phyloP scores from a whole-genome alignment of 1,140 invertebrate genomes.

The Musca vetustissima region DNA sequence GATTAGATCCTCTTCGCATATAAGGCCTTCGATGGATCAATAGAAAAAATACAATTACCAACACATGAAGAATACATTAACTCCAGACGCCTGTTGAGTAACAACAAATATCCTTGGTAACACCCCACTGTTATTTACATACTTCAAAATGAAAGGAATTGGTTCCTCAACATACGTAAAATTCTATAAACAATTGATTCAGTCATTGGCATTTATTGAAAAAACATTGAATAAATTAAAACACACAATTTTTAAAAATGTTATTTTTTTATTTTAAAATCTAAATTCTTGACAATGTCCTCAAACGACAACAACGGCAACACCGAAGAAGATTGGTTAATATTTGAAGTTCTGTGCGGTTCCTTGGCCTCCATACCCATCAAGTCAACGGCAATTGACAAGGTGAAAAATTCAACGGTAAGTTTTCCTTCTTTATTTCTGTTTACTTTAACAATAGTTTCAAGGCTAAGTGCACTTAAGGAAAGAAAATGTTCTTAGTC shows the following conservation, averaged over 20 bases:
- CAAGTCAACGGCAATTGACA: background rate
- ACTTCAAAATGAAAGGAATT: background rate
- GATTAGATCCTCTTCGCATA: too few relatives aligned
- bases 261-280: background rate
- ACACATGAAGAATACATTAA: conserved; percentile 1
- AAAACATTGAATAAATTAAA: background rate
- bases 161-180: too few relatives aligned
- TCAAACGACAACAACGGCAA: conserved; percentile 55
- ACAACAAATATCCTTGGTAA: conserved; percentile 18
- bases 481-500: too few relatives aligned
- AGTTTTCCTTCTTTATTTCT: background rate
- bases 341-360: conserved; percentile 59
- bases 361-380: background rate
- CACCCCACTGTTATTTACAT: background rate
- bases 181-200: too few relatives aligned
- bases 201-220: too few relatives aligned
- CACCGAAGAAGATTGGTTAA: conserved; percentile 66
- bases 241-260: background rate
- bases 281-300: background rate
- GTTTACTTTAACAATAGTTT: too few relatives aligned
- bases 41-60: too few relatives aligned
- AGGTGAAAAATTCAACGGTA: background rate
- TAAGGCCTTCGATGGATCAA: too few relatives aligned
- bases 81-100: conserved; percentile 3
- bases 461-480: too few relatives aligned